Evolutionary conservation across 2,888 invertebrate genomes (phyloP), one percentile per base, ranked within the genome.

Genomic region (Aromia moschata): DNA sequence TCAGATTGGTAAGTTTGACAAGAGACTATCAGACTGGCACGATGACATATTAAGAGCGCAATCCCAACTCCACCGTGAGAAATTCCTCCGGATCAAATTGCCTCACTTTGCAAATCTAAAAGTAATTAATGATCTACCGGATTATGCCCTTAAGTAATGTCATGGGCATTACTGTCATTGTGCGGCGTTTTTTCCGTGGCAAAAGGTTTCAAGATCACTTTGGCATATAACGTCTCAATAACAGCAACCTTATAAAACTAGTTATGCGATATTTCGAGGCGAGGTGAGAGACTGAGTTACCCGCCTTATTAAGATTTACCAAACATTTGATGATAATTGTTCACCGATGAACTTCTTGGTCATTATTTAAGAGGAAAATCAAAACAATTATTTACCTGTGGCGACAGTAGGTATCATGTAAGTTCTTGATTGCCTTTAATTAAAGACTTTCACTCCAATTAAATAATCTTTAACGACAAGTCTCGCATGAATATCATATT

Each of bases 21-120:
- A 62, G 54, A 58, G 57, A 54, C 57, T 47, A 57, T 57, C 60
- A 49, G 38, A 25, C 53, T 54, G 46, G 37, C 56, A 62, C 45
- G 62, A 68, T 68, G 67, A 68, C 67, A 62, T 65, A 65, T 67
- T 65, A 65, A 51, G 63, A 65, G 54, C 57, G 56, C 30, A 53
- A 38, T 40, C 16, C 56, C 51, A 51, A 54, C 49, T 49, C 20
- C 30, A 62, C 65, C 69, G 69, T 70, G 69, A 70, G 69, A 70
- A 68, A 65, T 46, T 36, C 37, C 17, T 30, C 25, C 38, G 33
- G 11, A 49, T 38, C 20, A 38, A 49, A 49, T 53, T 53, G 45
- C 17, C 30, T 56, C 20, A 37, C 33, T 56, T 40, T 58, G 52
- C 52, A 52, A 58, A 53, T 53, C 58, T 52, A 45, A 55, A 55